Evolutionary conservation across 2,888 invertebrate genomes (phyloP), one percentile per base, ranked within the genome.

Genomic region (Polyommatus iphigenia): DNA sequence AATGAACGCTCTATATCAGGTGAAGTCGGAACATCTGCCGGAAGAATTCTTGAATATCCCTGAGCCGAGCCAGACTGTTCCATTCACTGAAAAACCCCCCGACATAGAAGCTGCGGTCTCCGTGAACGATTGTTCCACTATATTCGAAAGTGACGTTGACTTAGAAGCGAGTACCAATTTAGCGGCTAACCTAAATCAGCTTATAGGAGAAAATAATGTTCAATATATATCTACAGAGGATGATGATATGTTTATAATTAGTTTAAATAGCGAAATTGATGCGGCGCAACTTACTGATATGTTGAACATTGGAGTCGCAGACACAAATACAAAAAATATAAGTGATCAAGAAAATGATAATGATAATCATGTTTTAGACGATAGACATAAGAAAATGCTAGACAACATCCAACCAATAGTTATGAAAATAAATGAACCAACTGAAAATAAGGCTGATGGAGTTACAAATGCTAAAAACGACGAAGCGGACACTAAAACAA

Each of bases 211-310:
- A 79, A 94, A 94, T 80, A 90, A 83, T 78, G 94, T 94, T 1
- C 93, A 93, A 75, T 94, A 94, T 67, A 91, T 94, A 76, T 93
- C 92, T 3, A 93, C 94, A 0, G 94, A 94, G 79, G 90, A 94
- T 15, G 94, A 93, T 79, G 94, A 94, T 80, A 94, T 92, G 0
- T 94, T 94, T 82, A 93, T 94, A 46, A 94, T 94, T 76, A 93
- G 92, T 84, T 86, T 94, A 20, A 90, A 91, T 78, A 92, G 91
- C 82, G 92, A 90, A 82, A 93, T 93, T 71, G 94, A 94, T 81
- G 92, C 94, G 0, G 91, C 88, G 78, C 91, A 92, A 80, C 80
- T 94, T 59, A 90, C 90, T 0, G 94, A 93, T 78, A 91, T 94
- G 92, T 82, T 94, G 54, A 94, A 94, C 80, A 92, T 93, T 75